These are phyloP conservation scores for Dioctria linearis DNA, from an alignment of 2,888 invertebrate genomes.

Conservation along the genomic window DNA sequence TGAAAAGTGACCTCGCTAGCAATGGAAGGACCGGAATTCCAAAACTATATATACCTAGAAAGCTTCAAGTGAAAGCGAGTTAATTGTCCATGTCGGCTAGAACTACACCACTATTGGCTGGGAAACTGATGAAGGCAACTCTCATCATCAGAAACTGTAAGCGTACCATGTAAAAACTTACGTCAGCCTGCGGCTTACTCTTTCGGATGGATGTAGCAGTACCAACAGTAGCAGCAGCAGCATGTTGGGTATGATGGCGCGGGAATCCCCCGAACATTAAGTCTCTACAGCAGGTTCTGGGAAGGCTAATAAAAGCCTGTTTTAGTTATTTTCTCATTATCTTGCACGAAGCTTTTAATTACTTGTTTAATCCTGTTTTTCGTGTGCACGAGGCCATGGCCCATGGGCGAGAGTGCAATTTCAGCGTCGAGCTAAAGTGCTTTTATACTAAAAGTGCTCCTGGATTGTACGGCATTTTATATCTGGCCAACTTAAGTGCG, in stretches of 20 bases:
- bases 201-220: not conserved
- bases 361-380: slow-evolving; percentile 40
- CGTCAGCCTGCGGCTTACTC: slow-evolving; percentile 9
- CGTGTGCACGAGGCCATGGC: slow-evolving; percentile 12
- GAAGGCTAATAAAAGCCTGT: slow-evolving; percentile 41
- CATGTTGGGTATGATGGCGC: not conserved
- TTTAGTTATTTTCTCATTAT: slow-evolving; percentile 48
- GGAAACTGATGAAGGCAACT: not conserved
- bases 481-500: not conserved
- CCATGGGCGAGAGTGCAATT: not conserved
- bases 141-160: slow-evolving; percentile 24
- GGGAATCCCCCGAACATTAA: not conserved
- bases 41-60: not conserved
- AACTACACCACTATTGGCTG: not conserved
- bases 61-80: slow-evolving; percentile 36
- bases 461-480: not conserved
- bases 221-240: too few relatives aligned
- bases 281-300: not conserved
- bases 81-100: slow-evolving; percentile 34
- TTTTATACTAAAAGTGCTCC: not conserved
- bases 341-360: slow-evolving; percentile 36
- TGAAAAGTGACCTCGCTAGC: slow-evolving; percentile 31
- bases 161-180: slow-evolving; percentile 18
- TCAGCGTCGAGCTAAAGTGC: slow-evolving; percentile 2
- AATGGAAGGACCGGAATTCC: not conserved